These are phyloP conservation scores for Scolopax bukidnonensis DNA, from an alignment of 2,797 vertebrate genomes.

Conservation along the genomic window DNA sequence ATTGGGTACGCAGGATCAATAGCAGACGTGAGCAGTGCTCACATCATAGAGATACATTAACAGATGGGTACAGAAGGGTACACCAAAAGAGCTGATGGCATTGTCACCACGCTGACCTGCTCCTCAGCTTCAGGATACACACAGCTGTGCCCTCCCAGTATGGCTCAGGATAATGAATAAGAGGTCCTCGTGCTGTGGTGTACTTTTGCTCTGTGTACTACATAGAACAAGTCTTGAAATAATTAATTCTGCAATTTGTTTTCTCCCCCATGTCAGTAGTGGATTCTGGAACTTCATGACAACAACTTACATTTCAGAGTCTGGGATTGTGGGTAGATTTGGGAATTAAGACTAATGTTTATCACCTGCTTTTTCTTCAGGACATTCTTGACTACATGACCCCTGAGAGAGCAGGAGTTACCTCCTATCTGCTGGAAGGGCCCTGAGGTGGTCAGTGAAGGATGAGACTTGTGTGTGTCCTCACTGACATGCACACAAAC, in stretches of 20 bases:
- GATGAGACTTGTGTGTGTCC: background rate
- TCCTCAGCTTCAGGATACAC: background rate
- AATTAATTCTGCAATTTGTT: background rate
- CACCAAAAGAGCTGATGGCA: background rate
- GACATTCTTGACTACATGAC: background rate
- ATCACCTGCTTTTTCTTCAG: background rate
- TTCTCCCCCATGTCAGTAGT: background rate
- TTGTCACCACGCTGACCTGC: background rate
- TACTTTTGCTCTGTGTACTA: background rate
- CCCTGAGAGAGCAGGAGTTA: background rate
- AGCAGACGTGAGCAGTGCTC: background rate
- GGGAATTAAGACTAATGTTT: background rate
- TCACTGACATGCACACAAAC: background rate
- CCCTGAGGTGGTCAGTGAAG: background rate
- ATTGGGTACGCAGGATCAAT: background rate
- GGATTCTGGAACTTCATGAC: background rate
- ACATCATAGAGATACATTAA: background rate
- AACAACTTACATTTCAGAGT: background rate
- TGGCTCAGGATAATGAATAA: background rate
- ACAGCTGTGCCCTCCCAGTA: accelerated
- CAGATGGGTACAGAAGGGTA: background rate
- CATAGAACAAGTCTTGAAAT: background rate
- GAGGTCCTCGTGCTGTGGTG: accelerated
- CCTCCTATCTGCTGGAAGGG: background rate
- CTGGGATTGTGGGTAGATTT: background rate